phyloP scores from a whole-genome alignment of 2,888 invertebrate genomes.

The Lordiphosa fenestrarum region DNA sequence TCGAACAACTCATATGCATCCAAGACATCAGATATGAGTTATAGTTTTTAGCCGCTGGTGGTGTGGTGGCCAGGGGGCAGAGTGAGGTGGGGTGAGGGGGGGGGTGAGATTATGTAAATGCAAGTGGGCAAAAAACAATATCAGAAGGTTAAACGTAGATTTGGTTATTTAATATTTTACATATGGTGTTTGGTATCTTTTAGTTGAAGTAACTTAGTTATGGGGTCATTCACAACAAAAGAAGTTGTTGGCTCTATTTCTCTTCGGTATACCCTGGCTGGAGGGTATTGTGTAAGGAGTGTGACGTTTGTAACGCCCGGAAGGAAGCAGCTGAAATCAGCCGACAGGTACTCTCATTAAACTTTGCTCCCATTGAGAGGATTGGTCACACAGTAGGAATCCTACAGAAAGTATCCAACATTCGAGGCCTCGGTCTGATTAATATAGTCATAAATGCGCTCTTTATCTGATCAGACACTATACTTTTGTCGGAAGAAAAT shows the following conservation, averaged over 20 bases:
- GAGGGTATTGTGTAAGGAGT: slow-evolving; percentile 5
- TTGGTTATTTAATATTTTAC: slow-evolving; percentile 26
- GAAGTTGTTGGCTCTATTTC: slow-evolving; percentile 4
- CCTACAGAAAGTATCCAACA: too few relatives aligned
- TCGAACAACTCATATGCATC: not conserved
- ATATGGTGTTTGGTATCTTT: too few relatives aligned
- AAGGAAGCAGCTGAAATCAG: too few relatives aligned
- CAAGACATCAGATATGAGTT: slow-evolving; percentile 21
- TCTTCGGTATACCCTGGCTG: slow-evolving; percentile 9
- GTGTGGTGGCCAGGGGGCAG: not conserved
- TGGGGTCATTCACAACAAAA: slow-evolving; percentile 32
- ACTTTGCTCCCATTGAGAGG: too few relatives aligned
- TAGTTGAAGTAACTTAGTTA: slow-evolving; percentile 14
- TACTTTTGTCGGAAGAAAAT: too few relatives aligned
- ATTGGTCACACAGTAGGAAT: too few relatives aligned
- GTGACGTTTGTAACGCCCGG: not conserved
- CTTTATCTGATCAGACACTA: too few relatives aligned
- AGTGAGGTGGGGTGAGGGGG: slow-evolving; percentile 8
- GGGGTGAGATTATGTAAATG: slow-evolving; percentile 37
- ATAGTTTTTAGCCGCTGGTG: not conserved
- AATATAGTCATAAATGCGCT: too few relatives aligned
- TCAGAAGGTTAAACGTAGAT: slow-evolving; percentile 54
- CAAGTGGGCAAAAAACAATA: slow-evolving; percentile 51
- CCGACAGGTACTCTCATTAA: too few relatives aligned
- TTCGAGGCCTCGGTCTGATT: too few relatives aligned